A percentile compares a stretch with the other conserved stretches of the same genome.
These are phyloP conservation scores for Montipora cactus DNA, from an alignment of 64 coral and sea anemone species.

Conservation along the genomic window DNA sequence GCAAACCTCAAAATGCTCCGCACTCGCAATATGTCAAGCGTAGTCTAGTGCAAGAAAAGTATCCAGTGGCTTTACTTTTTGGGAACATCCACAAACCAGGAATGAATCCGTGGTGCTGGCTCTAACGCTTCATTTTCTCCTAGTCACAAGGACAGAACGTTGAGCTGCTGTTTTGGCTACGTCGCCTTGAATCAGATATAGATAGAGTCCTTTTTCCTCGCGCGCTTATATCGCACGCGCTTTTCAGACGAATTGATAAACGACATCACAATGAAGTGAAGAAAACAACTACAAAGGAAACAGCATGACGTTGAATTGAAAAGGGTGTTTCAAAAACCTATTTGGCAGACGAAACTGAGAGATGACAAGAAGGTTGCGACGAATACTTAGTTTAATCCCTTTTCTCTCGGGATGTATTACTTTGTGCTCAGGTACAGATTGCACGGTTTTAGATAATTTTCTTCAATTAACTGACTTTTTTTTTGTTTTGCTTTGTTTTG, in stretches of 20 bases:
- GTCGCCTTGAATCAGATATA: too few species aligned
- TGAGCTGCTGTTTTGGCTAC: too few species aligned
- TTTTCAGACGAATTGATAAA: not conserved
- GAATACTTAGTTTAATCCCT: not conserved
- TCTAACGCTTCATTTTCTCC: too few species aligned
- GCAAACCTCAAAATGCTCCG: too few species aligned
- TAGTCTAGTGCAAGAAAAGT: too few species aligned
- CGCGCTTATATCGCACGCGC: not conserved
- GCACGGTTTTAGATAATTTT: too few species aligned
- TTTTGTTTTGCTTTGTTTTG: not conserved
- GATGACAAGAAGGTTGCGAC: not conserved
- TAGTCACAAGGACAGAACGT: too few species aligned
- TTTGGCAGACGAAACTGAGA: not conserved
- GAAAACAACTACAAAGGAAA: not conserved
- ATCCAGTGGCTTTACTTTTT: too few species aligned
- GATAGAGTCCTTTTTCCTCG: not conserved
- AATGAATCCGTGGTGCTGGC: too few species aligned
- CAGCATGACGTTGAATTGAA: not conserved
- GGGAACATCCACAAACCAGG: too few species aligned
- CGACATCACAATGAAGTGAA: not conserved
- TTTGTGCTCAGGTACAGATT: not conserved
- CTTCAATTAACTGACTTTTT: not conserved
- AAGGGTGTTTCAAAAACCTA: too few species aligned
- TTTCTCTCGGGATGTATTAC: not conserved
- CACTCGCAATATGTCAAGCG: too few species aligned